Evolutionary conservation across 2,888 invertebrate species (phyloP).

Genomic region (Agrilus cyanescens): DNA sequence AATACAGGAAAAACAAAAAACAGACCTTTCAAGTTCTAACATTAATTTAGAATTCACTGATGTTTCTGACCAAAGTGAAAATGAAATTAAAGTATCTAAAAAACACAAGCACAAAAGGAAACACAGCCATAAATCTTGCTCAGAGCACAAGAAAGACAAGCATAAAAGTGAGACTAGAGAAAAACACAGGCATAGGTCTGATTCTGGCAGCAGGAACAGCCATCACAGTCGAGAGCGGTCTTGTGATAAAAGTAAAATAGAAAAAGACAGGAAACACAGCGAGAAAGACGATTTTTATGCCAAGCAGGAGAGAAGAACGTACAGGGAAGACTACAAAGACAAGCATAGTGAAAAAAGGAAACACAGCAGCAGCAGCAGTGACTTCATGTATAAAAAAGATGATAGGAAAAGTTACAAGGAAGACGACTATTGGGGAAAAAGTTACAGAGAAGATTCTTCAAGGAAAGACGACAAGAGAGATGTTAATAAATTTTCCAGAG

Average conservation of each 20-base stretch:
- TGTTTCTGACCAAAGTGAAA: background rate
- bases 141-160: constrained; percentile 7
- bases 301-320: constrained; percentile 7
- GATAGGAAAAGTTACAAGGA: constrained; percentile 30
- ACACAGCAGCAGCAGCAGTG: background rate
- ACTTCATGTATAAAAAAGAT: constrained; percentile 13
- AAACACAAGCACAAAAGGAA: constrained; percentile 12
- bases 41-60: no score
- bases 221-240: constrained; percentile 7
- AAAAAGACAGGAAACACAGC: constrained; percentile 15
- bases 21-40: no score
- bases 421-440: constrained; percentile 18
- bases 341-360: background rate
- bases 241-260: constrained; percentile 20
- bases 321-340: constrained; percentile 7
- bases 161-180: constrained; percentile 14
- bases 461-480: constrained; percentile 30
- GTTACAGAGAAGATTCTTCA: constrained; percentile 12
- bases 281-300: constrained; percentile 9
- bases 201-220: constrained; percentile 15
- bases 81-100: constrained; percentile 5
- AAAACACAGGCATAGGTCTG: constrained; percentile 22
- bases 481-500: constrained; percentile 29
- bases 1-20: constrained; percentile 12
- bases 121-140: constrained; percentile 8